phyloP scores from a whole-genome alignment of 2,797 vertebrate genomes.

The Cygnus olor region DNA sequence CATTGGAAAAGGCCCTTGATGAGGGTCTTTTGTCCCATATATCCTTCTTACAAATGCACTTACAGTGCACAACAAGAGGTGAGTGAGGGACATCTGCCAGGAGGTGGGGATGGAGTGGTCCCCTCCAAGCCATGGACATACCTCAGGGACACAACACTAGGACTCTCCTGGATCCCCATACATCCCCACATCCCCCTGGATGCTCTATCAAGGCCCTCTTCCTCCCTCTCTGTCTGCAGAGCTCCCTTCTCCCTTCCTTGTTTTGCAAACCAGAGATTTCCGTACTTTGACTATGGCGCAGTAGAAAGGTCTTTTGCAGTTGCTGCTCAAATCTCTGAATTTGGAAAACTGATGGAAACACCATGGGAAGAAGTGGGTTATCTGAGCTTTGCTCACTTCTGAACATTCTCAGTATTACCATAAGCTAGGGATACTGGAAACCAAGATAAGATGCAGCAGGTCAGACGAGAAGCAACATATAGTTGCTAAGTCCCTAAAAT shows the following conservation, averaged over 20 bases:
- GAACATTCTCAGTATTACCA: background rate
- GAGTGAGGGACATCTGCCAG: fast-evolving
- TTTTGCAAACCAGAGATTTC: background rate
- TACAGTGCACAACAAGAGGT: background rate
- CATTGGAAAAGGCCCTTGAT: background rate
- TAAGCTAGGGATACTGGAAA: background rate
- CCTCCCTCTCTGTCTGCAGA: background rate
- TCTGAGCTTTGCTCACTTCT: background rate
- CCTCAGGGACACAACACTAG: background rate
- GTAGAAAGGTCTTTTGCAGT: background rate
- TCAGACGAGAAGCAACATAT: background rate
- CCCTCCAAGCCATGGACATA: fast-evolving
- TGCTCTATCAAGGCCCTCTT: fast-evolving
- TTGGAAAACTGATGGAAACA: background rate
- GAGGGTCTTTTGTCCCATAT: background rate
- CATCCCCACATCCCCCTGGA: too few relatives aligned
- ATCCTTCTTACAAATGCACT: background rate
- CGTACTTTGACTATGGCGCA: background rate
- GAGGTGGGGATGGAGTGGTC: background rate
- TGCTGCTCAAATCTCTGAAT: background rate
- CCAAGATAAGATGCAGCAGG: background rate
- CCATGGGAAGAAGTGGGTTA: background rate
- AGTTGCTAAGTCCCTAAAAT: background rate
- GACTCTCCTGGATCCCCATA: background rate
- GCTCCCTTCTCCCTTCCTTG: background rate